These are phyloP conservation scores for Megaceryle alcyon DNA, from an alignment of 2,797 vertebrate genomes.

Conservation along the genomic window DNA sequence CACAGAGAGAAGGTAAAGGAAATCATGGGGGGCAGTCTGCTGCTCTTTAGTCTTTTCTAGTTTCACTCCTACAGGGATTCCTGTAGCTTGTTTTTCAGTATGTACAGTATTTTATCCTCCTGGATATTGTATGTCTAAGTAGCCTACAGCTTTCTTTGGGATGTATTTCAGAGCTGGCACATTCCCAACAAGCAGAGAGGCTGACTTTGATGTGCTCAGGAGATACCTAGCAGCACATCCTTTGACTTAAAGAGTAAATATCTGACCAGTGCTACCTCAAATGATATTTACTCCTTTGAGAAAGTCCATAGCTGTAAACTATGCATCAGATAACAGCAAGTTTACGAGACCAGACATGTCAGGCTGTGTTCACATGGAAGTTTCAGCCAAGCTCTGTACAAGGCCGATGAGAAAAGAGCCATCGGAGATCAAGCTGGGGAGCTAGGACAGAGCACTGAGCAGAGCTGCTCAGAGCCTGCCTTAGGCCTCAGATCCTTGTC, in stretches of 20 bases:
- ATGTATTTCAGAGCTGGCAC: neutral
- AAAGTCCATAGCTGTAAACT: neutral
- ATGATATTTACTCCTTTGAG: conserved; percentile 11
- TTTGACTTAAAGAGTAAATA: conserved; percentile 13
- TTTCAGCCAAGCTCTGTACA: neutral
- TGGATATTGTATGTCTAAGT: neutral
- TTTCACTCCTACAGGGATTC: neutral
- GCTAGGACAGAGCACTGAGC: neutral
- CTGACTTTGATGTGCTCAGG: neutral
- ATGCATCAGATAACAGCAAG: conserved; percentile 14
- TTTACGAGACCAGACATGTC: conserved; percentile 3
- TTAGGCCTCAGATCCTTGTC: neutral
- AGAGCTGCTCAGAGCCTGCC: neutral
- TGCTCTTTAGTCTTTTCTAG: neutral
- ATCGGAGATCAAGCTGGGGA: neutral
- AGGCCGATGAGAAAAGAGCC: conserved; percentile 1
- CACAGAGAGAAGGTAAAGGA: neutral
- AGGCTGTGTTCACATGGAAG: neutral
- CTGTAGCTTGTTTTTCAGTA: neutral
- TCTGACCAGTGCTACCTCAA: neutral
- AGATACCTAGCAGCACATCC: conserved; percentile 8
- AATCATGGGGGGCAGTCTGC: neutral
- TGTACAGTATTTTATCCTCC: neutral
- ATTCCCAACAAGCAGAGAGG: neutral
- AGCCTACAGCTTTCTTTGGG: neutral